Conservation (phyloP, 2,113 vertebrate species). For the Thalassoma bifasciatum region DNA sequence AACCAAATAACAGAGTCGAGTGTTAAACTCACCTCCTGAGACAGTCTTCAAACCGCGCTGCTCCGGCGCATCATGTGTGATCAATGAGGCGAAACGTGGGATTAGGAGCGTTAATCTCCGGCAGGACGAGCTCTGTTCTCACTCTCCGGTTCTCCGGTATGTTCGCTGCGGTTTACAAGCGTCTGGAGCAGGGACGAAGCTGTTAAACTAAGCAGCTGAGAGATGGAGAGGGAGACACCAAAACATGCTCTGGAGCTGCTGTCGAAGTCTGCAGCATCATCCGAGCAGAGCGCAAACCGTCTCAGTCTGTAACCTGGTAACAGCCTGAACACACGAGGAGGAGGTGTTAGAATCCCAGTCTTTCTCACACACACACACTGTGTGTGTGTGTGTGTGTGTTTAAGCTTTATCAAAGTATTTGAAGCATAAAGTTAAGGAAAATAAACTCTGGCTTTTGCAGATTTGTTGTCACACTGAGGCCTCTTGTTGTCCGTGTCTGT, state of each 20-base stretch:
- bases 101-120: not conserved
- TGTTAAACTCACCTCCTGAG: slow-evolving; percentile 38
- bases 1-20: too few relatives aligned
- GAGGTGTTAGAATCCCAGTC: slow-evolving; percentile 71
- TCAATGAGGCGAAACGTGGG: slow-evolving; percentile 18
- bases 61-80: not conserved
- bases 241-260: not conserved
- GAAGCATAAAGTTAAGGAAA: too few relatives aligned
- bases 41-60: slow-evolving; percentile 6
- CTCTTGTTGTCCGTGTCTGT: too few relatives aligned
- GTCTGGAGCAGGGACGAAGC: slow-evolving; percentile 34
- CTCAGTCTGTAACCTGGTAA: slow-evolving; percentile 84
- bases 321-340: slow-evolving; percentile 56
- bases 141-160: slow-evolving; percentile 5
- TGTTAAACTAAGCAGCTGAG: too few relatives aligned
- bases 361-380: too few relatives aligned
- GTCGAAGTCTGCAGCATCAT: not conserved
- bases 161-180: slow-evolving; percentile 12
- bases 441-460: too few relatives aligned
- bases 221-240: not conserved
- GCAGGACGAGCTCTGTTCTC: not conserved
- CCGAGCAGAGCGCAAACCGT: slow-evolving; percentile 2
- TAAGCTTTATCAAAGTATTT: too few relatives aligned
- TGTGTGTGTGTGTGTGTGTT: too few relatives aligned
- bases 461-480: too few relatives aligned